phyloP scores from a whole-genome alignment of 2,888 invertebrate species.

The Agrotis segetum region DNA sequence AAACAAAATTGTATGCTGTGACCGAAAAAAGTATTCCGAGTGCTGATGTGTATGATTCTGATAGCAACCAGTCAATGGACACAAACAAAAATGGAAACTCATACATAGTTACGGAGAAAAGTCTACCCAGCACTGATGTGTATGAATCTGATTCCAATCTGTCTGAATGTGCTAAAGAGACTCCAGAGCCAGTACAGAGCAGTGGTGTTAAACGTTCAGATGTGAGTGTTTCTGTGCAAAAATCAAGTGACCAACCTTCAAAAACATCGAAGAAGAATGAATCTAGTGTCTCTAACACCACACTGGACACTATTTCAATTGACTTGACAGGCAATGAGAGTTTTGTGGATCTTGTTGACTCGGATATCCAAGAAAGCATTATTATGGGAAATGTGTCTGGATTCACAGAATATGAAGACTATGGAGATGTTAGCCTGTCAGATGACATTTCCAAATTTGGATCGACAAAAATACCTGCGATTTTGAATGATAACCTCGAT shows the following conservation, averaged over 20 bases:
- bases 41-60: constrained; percentile 91
- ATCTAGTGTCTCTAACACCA: constrained; percentile 35
- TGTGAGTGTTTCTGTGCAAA: constrained; percentile 62
- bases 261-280: constrained; percentile 61
- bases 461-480: constrained; percentile 86
- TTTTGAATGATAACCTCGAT: constrained; percentile 84
- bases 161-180: constrained; percentile 73
- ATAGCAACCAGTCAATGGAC: constrained; percentile 87
- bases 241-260: constrained; percentile 41
- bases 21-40: constrained; percentile 81
- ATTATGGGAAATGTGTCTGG: constrained; percentile 86
- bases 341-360: constrained; percentile 63
- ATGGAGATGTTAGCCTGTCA: constrained; percentile 65
- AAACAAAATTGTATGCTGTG: constrained; percentile 80
- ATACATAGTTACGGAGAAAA: constrained; percentile 83
- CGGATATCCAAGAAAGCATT: constrained; percentile 80
- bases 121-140: constrained; percentile 86
- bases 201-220: constrained; percentile 70
- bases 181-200: constrained; percentile 46
- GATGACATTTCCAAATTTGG: constrained; percentile 76
- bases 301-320: constrained; percentile 62
- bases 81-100: constrained; percentile 72
- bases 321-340: constrained; percentile 77
- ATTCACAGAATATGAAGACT: constrained; percentile 75
- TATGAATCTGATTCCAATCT: constrained; percentile 90